Evolutionary conservation across 1,140 invertebrate species (phyloP).

Genomic region (Tenebrio molitor): DNA sequence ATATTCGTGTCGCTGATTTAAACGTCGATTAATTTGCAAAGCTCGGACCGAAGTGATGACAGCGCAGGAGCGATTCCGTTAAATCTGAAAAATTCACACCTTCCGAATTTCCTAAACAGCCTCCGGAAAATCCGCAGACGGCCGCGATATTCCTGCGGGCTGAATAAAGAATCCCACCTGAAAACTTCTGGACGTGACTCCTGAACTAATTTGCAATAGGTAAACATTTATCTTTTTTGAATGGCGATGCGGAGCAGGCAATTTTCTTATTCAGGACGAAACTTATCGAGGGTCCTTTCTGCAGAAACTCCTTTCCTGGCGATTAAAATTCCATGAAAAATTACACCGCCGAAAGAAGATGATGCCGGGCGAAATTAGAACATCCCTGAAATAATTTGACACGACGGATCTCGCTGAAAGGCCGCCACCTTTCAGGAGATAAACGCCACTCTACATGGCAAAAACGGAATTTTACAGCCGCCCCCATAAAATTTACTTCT

Average conservation of each 20-base stretch:
- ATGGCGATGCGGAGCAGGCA: slow-evolving; percentile 15
- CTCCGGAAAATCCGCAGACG: too few relatives aligned
- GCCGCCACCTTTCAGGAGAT: slow-evolving; percentile 6
- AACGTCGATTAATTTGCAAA: slow-evolving; percentile 24
- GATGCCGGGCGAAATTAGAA: slow-evolving; percentile 16
- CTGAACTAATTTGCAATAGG: slow-evolving; percentile 27
- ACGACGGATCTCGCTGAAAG: slow-evolving; percentile 8
- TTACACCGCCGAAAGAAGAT: slow-evolving; percentile 12
- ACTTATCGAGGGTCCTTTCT: slow-evolving; percentile 4
- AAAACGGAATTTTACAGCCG: slow-evolving; percentile 16
- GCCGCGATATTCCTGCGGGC: too few relatives aligned
- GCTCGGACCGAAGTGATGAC: slow-evolving; percentile 4
- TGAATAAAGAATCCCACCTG: too few relatives aligned
- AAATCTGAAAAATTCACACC: too few relatives aligned
- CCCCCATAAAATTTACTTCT: not conserved
- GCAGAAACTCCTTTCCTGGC: not conserved
- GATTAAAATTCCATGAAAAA: slow-evolving; percentile 38
- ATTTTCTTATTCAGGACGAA: slow-evolving; percentile 32
- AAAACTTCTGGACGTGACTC: slow-evolving; percentile 6
- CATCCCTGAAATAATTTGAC: not conserved
- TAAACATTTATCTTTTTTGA: slow-evolving; percentile 38
- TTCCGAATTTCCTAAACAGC: too few relatives aligned
- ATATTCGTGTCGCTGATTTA: slow-evolving; percentile 5
- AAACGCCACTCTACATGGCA: not conserved
- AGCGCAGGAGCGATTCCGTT: too few relatives aligned